Evolutionary conservation across 1,140 invertebrate species (phyloP), one percentile per base, ranked within the genome.

Genomic region (Cecropterus lyciades): DNA sequence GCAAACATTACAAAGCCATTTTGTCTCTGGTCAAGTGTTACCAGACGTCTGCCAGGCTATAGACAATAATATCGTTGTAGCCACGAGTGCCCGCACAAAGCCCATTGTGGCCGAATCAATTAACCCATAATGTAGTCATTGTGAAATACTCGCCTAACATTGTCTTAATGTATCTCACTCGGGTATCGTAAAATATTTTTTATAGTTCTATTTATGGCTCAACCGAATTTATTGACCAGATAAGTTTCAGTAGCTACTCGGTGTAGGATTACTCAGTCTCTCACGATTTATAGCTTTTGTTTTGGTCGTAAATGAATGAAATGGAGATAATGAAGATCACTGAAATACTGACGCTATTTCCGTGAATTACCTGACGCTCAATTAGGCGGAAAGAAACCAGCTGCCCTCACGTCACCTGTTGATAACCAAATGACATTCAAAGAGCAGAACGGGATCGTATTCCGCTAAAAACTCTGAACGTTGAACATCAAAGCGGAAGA

Each of bases 11-110:
- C 88, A 91, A 91, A 91, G 89, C 68, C 87, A 91, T 91, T 91
- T 89, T 91, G 89, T 91, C 85, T 89, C 85, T 88, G 84, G 79
- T 91, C 89, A 87, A 89, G 87, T 91, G 85, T 89, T 89, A 79
- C 81, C 89, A 91, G 89, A 89, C 89, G 89, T 89, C 88, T 88
- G 87, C 79, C 74, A 60, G 60, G 72, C 70, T 75, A 87, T 86
- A 91, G 84, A 91, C 87, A 91, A 89, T 89, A 82, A 81, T 80
- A 86, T 84, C 87, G 82, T 88, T 91, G 87, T 91, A 72, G 73
- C 69, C 75, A 75, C 76, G 74, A 82, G 77, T 73, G 77, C 74
- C 75, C 77, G 73, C 69, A 91, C 83, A 91, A 91, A 84, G 87
- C 64, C 67, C 82, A 91, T 91, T 91, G 88, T 91, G 77, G 81